phyloP scores from a whole-genome alignment of 2,113 vertebrate species.

The Oenanthe oenanthe region DNA sequence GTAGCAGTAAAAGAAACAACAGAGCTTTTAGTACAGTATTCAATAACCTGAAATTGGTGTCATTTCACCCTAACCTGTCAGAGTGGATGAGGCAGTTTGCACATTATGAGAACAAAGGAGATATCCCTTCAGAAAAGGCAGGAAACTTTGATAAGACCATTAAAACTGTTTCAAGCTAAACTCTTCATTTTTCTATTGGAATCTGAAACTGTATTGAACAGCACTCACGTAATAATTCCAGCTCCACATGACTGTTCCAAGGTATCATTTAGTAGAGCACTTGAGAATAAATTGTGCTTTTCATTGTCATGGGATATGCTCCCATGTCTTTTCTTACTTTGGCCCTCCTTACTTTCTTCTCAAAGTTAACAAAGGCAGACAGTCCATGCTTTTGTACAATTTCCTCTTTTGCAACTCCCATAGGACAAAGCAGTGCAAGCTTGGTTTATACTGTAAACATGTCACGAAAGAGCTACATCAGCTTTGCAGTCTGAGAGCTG shows the following conservation, averaged over 20 bases:
- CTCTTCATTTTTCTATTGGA: not conserved
- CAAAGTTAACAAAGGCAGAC: not conserved
- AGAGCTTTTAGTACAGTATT: not conserved
- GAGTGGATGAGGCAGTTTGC: not conserved
- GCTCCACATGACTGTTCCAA: not conserved
- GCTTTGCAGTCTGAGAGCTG: not conserved
- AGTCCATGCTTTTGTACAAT: not conserved
- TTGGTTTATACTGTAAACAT: not conserved
- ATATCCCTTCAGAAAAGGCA: not conserved
- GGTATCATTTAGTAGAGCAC: not conserved
- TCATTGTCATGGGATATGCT: not conserved
- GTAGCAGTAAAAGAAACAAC: not conserved
- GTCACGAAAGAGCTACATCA: not conserved
- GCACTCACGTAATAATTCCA: slow-evolving; percentile 11
- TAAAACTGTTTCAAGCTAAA: slow-evolving; percentile 15
- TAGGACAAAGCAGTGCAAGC: not conserved
- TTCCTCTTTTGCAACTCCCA: not conserved
- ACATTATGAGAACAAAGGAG: slow-evolving; percentile 31
- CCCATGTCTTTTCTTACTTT: not conserved
- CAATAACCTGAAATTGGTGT: slow-evolving; percentile 24
- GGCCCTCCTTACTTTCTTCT: not conserved
- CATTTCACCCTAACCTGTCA: slow-evolving; percentile 31
- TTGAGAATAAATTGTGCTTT: slow-evolving; percentile 24
- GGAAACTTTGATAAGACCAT: slow-evolving; percentile 3
- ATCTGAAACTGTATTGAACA: not conserved